These are phyloP conservation scores for Aphaenogaster ashmeadi DNA, from an alignment of 1,140 invertebrate genomes.

Conservation along the genomic window DNA sequence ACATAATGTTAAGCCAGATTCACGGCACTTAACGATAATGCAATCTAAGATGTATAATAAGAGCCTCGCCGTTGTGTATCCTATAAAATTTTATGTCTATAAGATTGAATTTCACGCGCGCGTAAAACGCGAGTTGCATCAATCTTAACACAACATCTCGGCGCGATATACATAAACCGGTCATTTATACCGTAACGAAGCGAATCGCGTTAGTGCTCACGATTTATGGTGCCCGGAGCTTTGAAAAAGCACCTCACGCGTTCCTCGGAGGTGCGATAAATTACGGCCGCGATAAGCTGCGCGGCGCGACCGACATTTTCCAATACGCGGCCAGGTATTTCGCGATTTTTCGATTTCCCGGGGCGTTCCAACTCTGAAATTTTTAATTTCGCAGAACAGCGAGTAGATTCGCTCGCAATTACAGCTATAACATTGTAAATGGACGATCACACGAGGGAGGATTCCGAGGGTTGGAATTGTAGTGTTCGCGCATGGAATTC, in stretches of 20 bases:
- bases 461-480: neutral
- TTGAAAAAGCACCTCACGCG: constrained; percentile 20
- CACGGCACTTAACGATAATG: constrained; percentile 15
- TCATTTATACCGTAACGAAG: constrained; percentile 46
- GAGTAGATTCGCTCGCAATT: neutral
- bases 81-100: constrained; percentile 23
- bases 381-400: neutral
- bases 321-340: neutral
- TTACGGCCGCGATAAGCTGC: constrained; percentile 36
- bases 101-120: constrained; percentile 26
- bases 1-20: constrained; percentile 10
- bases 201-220: constrained; percentile 34
- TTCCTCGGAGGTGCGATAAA: constrained; percentile 31
- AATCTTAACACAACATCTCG: constrained; percentile 14
- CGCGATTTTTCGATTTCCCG: constrained; percentile 2
- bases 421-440: neutral
- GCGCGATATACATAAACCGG: constrained; percentile 14
- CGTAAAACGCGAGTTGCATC: constrained; percentile 23
- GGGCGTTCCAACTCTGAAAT: neutral
- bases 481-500: neutral
- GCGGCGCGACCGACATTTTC: constrained; percentile 31
- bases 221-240: constrained; percentile 21
- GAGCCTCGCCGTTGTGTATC: neutral
- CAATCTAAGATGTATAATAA: constrained; percentile 26
- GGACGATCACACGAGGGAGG: neutral